Evolutionary conservation across 2,888 invertebrate genomes (phyloP).

Genomic region (Melieria crassipennis): DNA sequence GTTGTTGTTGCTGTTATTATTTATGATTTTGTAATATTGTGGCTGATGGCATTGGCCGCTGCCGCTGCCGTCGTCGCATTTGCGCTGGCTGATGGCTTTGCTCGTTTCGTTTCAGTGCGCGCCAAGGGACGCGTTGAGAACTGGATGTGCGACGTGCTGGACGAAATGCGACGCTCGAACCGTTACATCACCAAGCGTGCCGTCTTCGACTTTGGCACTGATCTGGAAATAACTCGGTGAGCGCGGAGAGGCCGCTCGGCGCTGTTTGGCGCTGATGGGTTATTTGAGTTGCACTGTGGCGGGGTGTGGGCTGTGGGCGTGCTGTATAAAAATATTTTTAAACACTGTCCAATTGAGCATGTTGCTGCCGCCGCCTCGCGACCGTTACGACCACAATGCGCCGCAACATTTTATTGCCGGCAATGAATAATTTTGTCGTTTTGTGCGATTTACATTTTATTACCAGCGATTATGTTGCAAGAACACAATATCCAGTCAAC

Average conservation of each 20-base stretch:
- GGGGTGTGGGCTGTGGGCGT: not conserved
- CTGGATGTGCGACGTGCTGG: slow-evolving; percentile 89
- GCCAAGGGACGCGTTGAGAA: slow-evolving; percentile 88
- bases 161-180: slow-evolving; percentile 86
- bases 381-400: not conserved
- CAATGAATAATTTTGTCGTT: slow-evolving; percentile 63
- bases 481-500: slow-evolving; percentile 17
- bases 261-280: not conserved
- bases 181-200: slow-evolving; percentile 87
- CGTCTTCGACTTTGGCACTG: slow-evolving; percentile 85
- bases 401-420: slow-evolving; percentile 51
- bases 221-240: slow-evolving; percentile 73
- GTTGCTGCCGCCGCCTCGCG: not conserved
- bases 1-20: slow-evolving; percentile 46
- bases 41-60: slow-evolving; percentile 43
- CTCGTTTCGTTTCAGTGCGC: slow-evolving; percentile 66
- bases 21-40: slow-evolving; percentile 49
- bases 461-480: slow-evolving; percentile 43
- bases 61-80: not conserved
- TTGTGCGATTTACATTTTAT: slow-evolving; percentile 59
- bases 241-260: slow-evolving; percentile 1
- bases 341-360: slow-evolving; percentile 24
- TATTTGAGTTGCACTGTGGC: not conserved
- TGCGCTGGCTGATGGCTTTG: not conserved
- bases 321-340: slow-evolving; percentile 19